Evolutionary conservation across 2,888 invertebrate genomes (phyloP).

Genomic region (Sceliomorpha sp.): DNA sequence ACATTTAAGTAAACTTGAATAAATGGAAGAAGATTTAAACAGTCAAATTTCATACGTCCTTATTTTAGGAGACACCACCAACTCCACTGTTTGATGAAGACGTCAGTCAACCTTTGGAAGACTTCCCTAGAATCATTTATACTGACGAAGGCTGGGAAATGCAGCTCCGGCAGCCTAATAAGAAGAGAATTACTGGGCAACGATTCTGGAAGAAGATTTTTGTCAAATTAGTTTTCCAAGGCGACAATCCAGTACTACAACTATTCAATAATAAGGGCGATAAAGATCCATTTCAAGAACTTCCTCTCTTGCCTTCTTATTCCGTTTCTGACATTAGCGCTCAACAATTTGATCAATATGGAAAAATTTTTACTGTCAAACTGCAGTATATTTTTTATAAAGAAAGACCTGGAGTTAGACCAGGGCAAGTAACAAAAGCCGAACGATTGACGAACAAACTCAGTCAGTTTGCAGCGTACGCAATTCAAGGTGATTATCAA

Average conservation of each 20-base stretch:
- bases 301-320: constrained; percentile 96
- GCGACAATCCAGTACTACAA: constrained; percentile 92
- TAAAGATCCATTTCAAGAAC: constrained; percentile 96
- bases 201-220: constrained; percentile 99
- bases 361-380: constrained; percentile 99
- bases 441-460: constrained; percentile 94
- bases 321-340: constrained; percentile 96
- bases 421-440: constrained; percentile 96
- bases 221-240: constrained; percentile 89
- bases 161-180: constrained; percentile 96
- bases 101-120: constrained; percentile 93
- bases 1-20: not conserved
- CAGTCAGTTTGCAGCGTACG: constrained; percentile 96
- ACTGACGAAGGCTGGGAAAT: constrained; percentile 96
- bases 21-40: not conserved
- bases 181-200: constrained; percentile 97
- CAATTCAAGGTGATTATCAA: constrained; percentile 95
- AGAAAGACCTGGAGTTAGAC: constrained; percentile 96
- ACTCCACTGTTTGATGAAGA: constrained; percentile 97
- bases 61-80: constrained; percentile 90
- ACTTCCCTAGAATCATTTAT: constrained; percentile 91
- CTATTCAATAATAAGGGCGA: constrained; percentile 90
- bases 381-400: constrained; percentile 99
- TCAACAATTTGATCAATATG: constrained; percentile 99
- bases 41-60: constrained; percentile 1